Evolutionary conservation across 2,888 invertebrate genomes (phyloP), one percentile per base, ranked within the genome.

Genomic region (Nudaria mundana): DNA sequence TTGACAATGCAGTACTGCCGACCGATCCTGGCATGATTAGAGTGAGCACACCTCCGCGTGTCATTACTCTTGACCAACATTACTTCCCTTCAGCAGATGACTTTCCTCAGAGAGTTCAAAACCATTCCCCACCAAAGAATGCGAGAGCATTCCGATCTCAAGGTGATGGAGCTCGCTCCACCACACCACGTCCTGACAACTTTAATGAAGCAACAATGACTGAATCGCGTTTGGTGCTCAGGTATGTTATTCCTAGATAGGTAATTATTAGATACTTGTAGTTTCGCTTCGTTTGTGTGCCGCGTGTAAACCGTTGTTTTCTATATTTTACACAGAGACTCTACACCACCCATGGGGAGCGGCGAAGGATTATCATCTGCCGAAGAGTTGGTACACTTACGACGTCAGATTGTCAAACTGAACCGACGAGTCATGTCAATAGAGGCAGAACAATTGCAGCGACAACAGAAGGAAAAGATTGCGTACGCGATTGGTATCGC

Each of bases 41-140:
- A 49, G 95, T 97, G 31, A 92, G 95, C 82, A 97, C 97, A 12
- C 98, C 98, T 3, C 98, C 98, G 7, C 91, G 96, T 60, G 93
- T 94, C 12, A 93, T 98, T 37, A 97, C 97, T 7, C 88, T 98
- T 37, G 95, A 95, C 60, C 94, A 94, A 65, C 95, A 95, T 71
- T 94, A 93, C 52, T 95, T 95, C 67, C 95, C 95, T 23, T 91
- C 94, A 15, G 92, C 91, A 48, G 90, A 91, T 55, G 91, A 92
- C 53, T 85, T 81, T 47, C 77, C 73, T 3, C 61, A 51, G 18
- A 71, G 72, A 28, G 45, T 66, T 12, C 75, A 76, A 10, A 73
- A 63, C 16, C 75, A 72, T 43, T 85, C 87, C 10, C 86, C 88
- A 1, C 87, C 86, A 18, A 76, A 71, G 51, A 79, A 80, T 57